Evolutionary conservation across 1,140 invertebrate species (phyloP).

Genomic region (Heliconius melpomene): DNA sequence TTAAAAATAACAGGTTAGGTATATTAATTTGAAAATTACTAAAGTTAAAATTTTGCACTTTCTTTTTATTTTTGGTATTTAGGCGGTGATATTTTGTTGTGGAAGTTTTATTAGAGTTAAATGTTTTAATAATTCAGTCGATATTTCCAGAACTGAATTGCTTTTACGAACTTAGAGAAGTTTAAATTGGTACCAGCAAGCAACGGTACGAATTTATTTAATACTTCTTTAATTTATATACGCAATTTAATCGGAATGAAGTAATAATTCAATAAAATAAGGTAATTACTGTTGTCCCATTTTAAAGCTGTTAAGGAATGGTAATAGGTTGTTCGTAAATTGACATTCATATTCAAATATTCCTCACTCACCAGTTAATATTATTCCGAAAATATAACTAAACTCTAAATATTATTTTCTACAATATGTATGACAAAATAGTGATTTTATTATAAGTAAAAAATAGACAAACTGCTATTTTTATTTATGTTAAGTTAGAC

Average conservation of each 20-base stretch:
- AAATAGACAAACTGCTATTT: background rate
- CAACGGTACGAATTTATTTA: conserved; percentile 15
- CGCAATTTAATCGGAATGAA: too few species aligned
- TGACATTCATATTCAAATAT: too few species aligned
- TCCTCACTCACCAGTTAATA: too few species aligned
- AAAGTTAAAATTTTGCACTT: background rate
- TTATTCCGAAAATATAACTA: too few species aligned
- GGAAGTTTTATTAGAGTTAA: too few species aligned
- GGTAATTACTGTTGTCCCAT: too few species aligned
- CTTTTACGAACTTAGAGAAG: background rate
- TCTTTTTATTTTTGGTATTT: background rate
- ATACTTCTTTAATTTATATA: background rate
- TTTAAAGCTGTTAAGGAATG: too few species aligned
- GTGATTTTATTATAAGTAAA: background rate
- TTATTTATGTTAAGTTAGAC: conserved; percentile 6
- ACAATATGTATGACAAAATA: background rate
- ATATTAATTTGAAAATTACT: conserved; percentile 14
- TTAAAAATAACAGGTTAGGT: conserved; percentile 32
- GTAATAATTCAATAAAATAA: too few species aligned
- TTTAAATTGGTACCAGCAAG: conserved; percentile 16
- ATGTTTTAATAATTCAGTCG: background rate
- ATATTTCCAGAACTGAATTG: background rate
- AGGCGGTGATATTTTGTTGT: too few species aligned
- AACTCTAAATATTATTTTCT: background rate
- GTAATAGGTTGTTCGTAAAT: too few species aligned